Conservation (phyloP, 2,113 vertebrate genomes). For the Scytalopus superciliaris region DNA sequence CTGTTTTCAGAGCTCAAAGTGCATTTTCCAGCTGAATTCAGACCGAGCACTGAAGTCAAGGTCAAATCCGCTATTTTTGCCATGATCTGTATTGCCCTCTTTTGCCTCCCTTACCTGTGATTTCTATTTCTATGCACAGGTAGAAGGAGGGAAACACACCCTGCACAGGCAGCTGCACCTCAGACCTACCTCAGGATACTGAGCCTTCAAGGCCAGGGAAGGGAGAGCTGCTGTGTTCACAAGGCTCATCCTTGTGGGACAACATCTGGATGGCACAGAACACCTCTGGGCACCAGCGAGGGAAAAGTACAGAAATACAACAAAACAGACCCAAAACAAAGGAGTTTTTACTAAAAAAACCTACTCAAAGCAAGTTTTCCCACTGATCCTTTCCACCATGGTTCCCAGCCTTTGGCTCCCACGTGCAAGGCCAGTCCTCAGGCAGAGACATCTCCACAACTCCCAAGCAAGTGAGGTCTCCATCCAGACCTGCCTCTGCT, state of each 20-base stretch:
- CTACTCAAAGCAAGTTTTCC: background rate
- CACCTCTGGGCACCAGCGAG: background rate
- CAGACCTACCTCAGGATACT: background rate
- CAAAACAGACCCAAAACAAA: background rate
- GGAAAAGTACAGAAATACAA: background rate
- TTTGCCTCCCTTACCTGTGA: background rate
- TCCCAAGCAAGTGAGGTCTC: background rate
- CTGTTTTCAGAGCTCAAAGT: background rate
- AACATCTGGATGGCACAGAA: accelerated
- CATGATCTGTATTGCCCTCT: background rate
- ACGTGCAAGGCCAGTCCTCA: background rate
- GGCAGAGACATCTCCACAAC: background rate
- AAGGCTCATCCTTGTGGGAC: background rate
- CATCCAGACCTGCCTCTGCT: background rate
- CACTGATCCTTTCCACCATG: background rate
- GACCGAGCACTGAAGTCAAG: background rate
- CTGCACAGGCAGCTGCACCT: background rate
- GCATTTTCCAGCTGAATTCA: background rate
- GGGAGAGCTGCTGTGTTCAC: background rate
- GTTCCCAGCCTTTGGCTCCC: background rate
- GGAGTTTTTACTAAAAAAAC: background rate
- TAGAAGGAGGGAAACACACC: background rate
- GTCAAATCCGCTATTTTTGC: background rate
- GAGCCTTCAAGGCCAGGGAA: background rate
- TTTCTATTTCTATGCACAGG: background rate